A percentile compares a stretch with the other conserved stretches of the same genome.
These are phyloP conservation scores for Ctenochaetus hawaiiensis DNA, from an alignment of 2,797 vertebrate genomes.

Conservation along the genomic window DNA sequence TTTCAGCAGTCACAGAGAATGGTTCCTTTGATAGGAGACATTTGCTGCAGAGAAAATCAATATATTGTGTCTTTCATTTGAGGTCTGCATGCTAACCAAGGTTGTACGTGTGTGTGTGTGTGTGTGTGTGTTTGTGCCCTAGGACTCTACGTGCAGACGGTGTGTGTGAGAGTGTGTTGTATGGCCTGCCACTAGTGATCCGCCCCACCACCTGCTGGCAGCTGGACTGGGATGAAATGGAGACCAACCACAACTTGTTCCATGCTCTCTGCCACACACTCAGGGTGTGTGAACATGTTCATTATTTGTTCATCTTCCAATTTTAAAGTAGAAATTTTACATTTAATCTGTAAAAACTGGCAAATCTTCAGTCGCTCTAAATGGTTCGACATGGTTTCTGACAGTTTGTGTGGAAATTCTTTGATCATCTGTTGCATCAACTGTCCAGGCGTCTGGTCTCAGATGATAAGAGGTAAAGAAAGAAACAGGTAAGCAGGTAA, in stretches of 20 bases:
- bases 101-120: constrained; percentile 43
- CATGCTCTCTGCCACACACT: constrained; percentile 92
- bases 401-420: too few species aligned
- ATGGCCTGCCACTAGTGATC: constrained; percentile 91
- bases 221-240: constrained; percentile 97
- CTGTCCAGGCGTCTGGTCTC: too few species aligned
- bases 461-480: too few species aligned
- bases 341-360: constrained; percentile 3
- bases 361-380: background rate
- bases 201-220: constrained; percentile 93
- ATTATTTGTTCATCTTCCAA: background rate
- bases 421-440: too few species aligned
- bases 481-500: too few species aligned
- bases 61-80: background rate
- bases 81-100: background rate
- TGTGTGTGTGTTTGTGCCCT: constrained; percentile 54
- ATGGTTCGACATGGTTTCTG: too few species aligned
- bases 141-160: constrained; percentile 89
- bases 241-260: constrained; percentile 92
- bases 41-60: background rate
- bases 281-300: constrained; percentile 80
- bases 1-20: background rate
- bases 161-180: constrained; percentile 92
- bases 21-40: background rate
- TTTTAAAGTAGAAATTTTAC: background rate